Evolutionary conservation across 2,797 vertebrate genomes (phyloP).

Genomic region (Paratrypauchen microcephalus): DNA sequence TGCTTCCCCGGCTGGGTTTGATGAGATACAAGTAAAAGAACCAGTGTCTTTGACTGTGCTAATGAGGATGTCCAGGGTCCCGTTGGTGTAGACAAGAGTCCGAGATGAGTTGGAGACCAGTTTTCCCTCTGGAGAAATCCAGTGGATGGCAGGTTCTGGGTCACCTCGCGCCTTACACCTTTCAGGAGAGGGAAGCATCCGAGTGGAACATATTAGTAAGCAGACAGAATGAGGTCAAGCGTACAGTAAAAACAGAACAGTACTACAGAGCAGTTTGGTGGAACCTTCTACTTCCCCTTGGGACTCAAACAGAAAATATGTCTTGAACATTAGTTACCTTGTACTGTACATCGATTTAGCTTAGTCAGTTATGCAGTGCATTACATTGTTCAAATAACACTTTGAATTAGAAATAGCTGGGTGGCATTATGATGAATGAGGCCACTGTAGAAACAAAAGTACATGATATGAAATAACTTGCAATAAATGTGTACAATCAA

Average conservation of each 20-base stretch:
- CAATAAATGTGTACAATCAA: background rate
- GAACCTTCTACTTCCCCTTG: background rate
- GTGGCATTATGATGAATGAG: background rate
- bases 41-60: slow-evolving; percentile 96
- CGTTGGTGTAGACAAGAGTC: slow-evolving; percentile 89
- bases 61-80: slow-evolving; percentile 95
- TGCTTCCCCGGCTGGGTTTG: slow-evolving; percentile 94
- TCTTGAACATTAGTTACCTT: slow-evolving; percentile 2
- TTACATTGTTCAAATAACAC: slow-evolving; percentile 11
- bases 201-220: slow-evolving; percentile 22
- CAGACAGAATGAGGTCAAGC: slow-evolving; percentile 27
- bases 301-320: background rate
- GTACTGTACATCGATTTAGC: slow-evolving; percentile 11
- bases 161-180: slow-evolving; percentile 96
- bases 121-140: slow-evolving; percentile 97
- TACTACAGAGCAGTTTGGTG: background rate
- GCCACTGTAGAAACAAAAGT: background rate
- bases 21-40: slow-evolving; percentile 96
- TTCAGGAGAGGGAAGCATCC: slow-evolving; percentile 9
- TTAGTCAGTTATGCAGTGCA: background rate
- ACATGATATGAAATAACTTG: background rate
- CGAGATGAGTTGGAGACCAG: slow-evolving; percentile 93
- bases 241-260: slow-evolving; percentile 14
- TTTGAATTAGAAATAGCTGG: slow-evolving; percentile 4
- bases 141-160: slow-evolving; percentile 95